Conservation (phyloP, 2,113 vertebrate species). For the Cygnus atratus region DNA sequence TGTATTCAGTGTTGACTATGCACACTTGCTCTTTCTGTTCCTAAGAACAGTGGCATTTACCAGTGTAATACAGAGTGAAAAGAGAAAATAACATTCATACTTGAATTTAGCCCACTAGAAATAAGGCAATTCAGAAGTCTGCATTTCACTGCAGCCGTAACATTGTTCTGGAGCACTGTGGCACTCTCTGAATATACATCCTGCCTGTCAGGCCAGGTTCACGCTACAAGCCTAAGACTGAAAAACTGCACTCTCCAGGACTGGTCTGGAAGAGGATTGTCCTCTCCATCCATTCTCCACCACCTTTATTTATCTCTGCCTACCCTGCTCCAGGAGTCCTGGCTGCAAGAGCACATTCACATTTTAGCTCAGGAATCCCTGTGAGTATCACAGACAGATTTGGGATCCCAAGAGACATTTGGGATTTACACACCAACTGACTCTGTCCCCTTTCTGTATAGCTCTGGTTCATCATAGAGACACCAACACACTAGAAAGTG, state of each 20-base stretch:
- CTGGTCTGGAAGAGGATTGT: not conserved
- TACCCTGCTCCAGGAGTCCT: not conserved
- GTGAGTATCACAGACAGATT: not conserved
- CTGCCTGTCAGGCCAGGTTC: not conserved
- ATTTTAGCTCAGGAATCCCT: not conserved
- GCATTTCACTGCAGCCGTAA: not conserved
- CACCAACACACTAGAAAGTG: not conserved
- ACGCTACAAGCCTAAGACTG: not conserved
- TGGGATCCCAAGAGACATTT: not conserved
- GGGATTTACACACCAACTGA: not conserved
- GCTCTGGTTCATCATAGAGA: not conserved
- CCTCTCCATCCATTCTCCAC: not conserved
- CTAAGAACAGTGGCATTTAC: not conserved
- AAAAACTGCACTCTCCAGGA: not conserved
- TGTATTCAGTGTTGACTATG: not conserved
- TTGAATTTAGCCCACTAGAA: not conserved
- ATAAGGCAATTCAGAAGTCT: not conserved
- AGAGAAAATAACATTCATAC: not conserved
- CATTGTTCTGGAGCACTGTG: not conserved
- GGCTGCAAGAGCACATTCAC: not conserved
- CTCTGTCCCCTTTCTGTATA: not conserved
- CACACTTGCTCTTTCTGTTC: not conserved
- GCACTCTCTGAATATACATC: not conserved
- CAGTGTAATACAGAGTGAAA: not conserved
- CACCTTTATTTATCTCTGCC: not conserved